Evolutionary conservation across 2,888 invertebrate genomes (phyloP).

Genomic region (Synanthedon andrenaeformis): DNA sequence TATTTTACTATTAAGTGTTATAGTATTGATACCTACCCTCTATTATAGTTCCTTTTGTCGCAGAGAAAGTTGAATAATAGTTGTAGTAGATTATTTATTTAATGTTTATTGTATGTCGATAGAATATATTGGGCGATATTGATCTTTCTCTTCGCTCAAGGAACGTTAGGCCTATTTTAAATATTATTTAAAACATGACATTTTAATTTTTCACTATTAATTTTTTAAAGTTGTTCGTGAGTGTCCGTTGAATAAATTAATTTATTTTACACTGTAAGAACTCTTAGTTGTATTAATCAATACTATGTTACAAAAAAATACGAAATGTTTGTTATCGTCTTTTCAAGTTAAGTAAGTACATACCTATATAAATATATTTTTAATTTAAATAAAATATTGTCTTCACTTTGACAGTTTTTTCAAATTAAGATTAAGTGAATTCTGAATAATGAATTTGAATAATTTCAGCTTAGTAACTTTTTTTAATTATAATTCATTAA

Average conservation of each 20-base stretch:
- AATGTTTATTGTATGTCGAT: neutral
- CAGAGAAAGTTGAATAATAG: conserved; percentile 19
- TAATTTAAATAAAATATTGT: too few species aligned
- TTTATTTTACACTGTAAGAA: too few species aligned
- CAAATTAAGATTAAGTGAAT: too few species aligned
- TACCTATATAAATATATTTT: too few species aligned
- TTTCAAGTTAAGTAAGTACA: too few species aligned
- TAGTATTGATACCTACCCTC: conserved; percentile 53
- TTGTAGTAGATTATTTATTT: neutral
- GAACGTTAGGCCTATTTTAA: conserved; percentile 47
- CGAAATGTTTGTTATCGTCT: too few species aligned
- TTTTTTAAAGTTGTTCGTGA: neutral
- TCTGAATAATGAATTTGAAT: too few species aligned
- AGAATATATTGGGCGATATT: neutral
- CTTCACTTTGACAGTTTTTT: too few species aligned
- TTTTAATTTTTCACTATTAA: conserved; percentile 9
- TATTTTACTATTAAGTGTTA: conserved; percentile 70
- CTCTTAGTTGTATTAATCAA: too few species aligned
- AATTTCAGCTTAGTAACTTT: too few species aligned
- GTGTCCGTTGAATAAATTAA: neutral
- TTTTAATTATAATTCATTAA: too few species aligned
- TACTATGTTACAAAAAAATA: too few species aligned
- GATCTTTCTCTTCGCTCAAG: conserved; percentile 31
- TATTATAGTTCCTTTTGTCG: conserved; percentile 45
- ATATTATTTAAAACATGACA: conserved; percentile 32